A percentile compares a stretch with the other conserved stretches of the same genome.
phyloP scores from a whole-genome alignment of 2,888 invertebrate genomes.

The Pyrrhosoma nymphula region DNA sequence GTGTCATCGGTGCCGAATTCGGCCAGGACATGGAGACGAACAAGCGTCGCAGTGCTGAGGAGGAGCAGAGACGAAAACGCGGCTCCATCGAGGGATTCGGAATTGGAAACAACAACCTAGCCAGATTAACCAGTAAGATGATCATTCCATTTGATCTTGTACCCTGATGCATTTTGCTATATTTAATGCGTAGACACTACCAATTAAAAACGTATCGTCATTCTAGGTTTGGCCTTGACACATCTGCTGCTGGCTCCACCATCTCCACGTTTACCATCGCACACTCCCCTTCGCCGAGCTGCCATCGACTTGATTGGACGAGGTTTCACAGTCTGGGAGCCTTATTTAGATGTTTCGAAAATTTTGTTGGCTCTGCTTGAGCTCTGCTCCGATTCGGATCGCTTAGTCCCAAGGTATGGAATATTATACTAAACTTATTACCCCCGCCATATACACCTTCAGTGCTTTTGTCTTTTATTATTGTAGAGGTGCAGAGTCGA shows the following conservation, averaged over 20 bases:
- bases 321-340: constrained; percentile 99
- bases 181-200: not conserved
- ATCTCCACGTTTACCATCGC: constrained; percentile 89
- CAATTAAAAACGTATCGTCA: not conserved
- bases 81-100: constrained; percentile 93
- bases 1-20: constrained; percentile 98
- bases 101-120: constrained; percentile 92
- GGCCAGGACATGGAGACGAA: constrained; percentile 91
- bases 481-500: not conserved
- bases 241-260: constrained; percentile 95
- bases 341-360: constrained; percentile 95
- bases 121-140: constrained; percentile 90
- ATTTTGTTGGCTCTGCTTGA: constrained; percentile 93
- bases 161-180: too few relatives aligned
- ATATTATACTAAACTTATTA: not conserved
- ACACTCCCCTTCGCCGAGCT: constrained; percentile 95
- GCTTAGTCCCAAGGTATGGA: constrained; percentile 88
- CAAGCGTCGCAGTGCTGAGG: constrained; percentile 72
- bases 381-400: constrained; percentile 94
- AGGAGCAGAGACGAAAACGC: constrained; percentile 82
- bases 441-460: not conserved
- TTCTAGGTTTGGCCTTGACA: constrained; percentile 89
- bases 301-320: constrained; percentile 98
- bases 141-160: not conserved
- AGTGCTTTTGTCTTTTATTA: not conserved